These are phyloP conservation scores for Tinea semifulvella DNA, from an alignment of 2,888 invertebrate genomes.

Conservation along the genomic window DNA sequence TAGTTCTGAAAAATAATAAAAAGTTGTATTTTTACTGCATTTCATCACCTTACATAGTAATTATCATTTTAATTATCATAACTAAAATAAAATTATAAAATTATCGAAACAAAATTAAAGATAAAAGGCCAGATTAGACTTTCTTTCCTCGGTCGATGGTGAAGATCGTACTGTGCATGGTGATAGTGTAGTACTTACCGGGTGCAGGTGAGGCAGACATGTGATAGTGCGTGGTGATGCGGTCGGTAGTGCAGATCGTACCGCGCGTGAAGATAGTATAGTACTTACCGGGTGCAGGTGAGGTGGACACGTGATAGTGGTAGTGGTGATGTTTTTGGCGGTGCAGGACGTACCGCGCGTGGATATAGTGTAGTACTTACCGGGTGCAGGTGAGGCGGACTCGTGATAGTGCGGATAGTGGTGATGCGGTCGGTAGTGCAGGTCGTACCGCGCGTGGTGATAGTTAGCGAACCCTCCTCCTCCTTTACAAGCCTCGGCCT, in stretches of 20 bases:
- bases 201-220: constrained; percentile 49
- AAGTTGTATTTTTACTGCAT: too few species aligned
- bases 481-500: constrained; percentile 48
- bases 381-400: constrained; percentile 47
- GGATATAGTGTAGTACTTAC: too few species aligned
- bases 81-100: too few species aligned
- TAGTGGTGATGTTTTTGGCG: constrained; percentile 32
- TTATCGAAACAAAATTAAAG: too few species aligned
- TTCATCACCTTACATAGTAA: too few species aligned
- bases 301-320: constrained; percentile 49
- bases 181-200: constrained; percentile 37
- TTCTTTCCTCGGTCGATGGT: too few species aligned
- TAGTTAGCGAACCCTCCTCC: constrained; percentile 45
- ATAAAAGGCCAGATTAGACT: too few species aligned
- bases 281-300: constrained; percentile 44
- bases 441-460: constrained; percentile 48
- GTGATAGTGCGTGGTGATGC: constrained; percentile 44
- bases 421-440: constrained; percentile 39
- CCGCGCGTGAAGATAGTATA: constrained; percentile 43
- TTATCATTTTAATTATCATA: too few species aligned
- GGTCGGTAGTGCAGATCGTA: constrained; percentile 50
- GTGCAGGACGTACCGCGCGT: too few species aligned
- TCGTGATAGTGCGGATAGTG: constrained; percentile 54
- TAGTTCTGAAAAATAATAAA: constrained; percentile 39
- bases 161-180: too few species aligned